phyloP scores from a whole-genome alignment of 2,797 vertebrate species.

The Pteronotus mesoamericanus region DNA sequence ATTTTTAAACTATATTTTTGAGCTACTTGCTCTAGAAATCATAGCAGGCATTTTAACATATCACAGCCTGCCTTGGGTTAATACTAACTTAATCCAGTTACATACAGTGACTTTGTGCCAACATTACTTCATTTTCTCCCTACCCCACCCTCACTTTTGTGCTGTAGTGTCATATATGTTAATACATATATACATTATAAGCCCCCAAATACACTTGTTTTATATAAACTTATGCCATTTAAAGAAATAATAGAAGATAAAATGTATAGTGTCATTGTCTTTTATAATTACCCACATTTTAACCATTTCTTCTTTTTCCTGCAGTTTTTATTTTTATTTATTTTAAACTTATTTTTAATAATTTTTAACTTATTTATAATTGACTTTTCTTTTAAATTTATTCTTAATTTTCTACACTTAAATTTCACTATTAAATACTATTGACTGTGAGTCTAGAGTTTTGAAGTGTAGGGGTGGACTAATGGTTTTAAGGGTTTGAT shows the following conservation, averaged over 20 bases:
- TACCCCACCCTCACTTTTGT: background rate
- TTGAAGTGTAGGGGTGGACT: background rate
- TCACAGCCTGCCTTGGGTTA: background rate
- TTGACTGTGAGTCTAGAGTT: background rate
- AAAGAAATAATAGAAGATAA: conserved; percentile 25
- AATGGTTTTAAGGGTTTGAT: background rate
- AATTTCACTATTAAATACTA: background rate
- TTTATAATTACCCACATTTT: background rate
- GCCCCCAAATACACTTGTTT: background rate
- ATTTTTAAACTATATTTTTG: conserved; percentile 4
- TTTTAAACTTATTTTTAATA: background rate
- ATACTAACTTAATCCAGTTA: conserved; percentile 1
- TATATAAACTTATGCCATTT: background rate
- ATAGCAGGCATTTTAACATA: background rate
- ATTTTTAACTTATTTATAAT: background rate
- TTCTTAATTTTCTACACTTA: background rate
- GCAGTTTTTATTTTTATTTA: background rate
- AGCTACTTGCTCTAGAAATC: background rate
- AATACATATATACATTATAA: background rate
- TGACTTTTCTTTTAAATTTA: background rate
- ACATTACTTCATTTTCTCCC: background rate
- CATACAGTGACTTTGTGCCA: background rate
- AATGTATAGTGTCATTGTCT: background rate
- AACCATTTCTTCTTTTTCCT: background rate
- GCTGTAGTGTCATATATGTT: background rate